Evolutionary conservation across 2,113 vertebrate genomes (phyloP).

Genomic region (Actenoides lindsayi): DNA sequence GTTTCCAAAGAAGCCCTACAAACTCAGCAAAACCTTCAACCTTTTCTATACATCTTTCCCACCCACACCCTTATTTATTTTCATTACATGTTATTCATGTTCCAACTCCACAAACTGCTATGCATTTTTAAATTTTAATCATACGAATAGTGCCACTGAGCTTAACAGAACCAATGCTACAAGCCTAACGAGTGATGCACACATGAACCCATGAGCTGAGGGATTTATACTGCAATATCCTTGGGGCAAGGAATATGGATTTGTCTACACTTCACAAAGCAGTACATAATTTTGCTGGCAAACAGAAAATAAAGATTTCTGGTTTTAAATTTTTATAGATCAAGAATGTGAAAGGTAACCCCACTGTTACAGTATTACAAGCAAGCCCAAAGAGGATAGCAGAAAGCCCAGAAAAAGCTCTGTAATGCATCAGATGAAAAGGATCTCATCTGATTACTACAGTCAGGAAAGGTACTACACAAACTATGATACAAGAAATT

Average conservation of each 20-base stretch:
- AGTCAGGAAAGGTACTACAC: neutral
- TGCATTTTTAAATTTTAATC: neutral
- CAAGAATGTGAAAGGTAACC: neutral
- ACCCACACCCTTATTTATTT: neutral
- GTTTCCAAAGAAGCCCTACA: neutral
- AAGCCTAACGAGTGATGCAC: neutral
- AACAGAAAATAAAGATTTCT: slow-evolving; percentile 3
- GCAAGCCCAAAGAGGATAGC: neutral
- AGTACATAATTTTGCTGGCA: neutral
- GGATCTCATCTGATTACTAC: neutral
- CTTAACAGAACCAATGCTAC: neutral
- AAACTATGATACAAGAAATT: neutral
- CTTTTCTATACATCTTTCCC: neutral
- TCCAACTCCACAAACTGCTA: neutral
- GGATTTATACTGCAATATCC: neutral
- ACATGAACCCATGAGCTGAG: neutral
- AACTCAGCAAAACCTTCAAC: neutral
- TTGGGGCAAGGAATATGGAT: neutral
- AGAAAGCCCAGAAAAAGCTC: neutral
- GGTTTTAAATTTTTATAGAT: neutral
- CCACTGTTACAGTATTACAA: neutral
- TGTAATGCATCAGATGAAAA: neutral
- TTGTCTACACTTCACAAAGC: neutral
- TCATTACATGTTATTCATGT: neutral
- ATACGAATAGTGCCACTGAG: neutral